phyloP scores from a whole-genome alignment of 2,797 vertebrate species.

The Girardinus metallicus region DNA sequence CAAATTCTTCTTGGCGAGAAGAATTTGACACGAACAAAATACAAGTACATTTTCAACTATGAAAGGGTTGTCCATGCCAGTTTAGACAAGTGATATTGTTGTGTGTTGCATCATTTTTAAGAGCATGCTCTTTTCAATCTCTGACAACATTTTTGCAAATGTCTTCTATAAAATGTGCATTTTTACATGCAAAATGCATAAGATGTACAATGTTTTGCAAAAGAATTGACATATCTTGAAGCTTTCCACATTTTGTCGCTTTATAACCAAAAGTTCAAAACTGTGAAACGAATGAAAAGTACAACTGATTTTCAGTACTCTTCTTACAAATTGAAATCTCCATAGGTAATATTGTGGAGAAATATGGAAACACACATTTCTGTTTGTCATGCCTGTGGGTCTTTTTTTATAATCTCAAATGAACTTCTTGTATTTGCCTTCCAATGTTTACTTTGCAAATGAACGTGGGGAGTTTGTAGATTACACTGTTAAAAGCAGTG shows the following conservation, averaged over 20 bases:
- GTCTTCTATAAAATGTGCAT: not conserved
- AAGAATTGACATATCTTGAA: not conserved
- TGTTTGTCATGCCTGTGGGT: not conserved
- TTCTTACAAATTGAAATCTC: not conserved
- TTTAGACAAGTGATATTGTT: not conserved
- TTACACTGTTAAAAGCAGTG: not conserved
- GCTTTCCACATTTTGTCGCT: not conserved
- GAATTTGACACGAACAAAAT: not conserved
- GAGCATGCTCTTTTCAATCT: not conserved
- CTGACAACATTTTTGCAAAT: not conserved
- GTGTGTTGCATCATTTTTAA: not conserved
- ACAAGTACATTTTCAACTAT: not conserved
- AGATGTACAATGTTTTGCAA: not conserved
- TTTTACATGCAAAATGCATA: not conserved
- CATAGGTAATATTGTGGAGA: not conserved
- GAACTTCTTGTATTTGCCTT: not conserved
- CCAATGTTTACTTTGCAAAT: not conserved
- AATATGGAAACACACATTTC: not conserved
- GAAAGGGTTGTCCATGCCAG: not conserved
- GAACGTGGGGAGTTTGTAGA: not conserved
- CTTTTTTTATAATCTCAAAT: not conserved
- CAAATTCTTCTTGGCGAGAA: slow-evolving; percentile 4
- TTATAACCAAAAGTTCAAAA: not conserved
- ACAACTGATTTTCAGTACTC: not conserved
- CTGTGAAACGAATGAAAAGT: not conserved